Conservation (phyloP, 2,797 vertebrate genomes). For the Mormyrus proboscirostris region DNA sequence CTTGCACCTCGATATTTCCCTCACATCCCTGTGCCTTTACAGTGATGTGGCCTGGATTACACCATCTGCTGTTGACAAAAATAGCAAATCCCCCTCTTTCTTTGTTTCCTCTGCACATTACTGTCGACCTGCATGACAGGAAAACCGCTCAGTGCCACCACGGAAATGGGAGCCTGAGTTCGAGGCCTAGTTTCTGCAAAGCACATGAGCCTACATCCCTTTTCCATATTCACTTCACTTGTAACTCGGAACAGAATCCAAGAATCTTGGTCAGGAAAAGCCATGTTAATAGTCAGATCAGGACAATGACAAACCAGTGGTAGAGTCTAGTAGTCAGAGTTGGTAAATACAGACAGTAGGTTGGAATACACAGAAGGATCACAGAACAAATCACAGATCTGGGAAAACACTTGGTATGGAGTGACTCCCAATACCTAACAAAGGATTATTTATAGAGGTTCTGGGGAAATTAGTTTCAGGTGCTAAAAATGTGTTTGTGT, state of each 20-base stretch:
- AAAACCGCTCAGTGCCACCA: neutral
- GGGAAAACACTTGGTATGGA: neutral
- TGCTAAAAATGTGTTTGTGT: neutral
- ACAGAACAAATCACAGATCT: neutral
- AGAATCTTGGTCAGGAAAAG: neutral
- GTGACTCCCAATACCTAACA: neutral
- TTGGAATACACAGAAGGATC: neutral
- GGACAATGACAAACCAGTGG: neutral
- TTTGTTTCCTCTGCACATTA: neutral
- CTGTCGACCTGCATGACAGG: neutral
- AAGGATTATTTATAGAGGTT: neutral
- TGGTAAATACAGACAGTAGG: neutral
- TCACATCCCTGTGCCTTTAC: neutral
- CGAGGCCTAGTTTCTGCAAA: neutral
- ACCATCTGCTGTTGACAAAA: slow-evolving; percentile 1
- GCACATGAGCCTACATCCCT: neutral
- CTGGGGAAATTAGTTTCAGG: neutral
- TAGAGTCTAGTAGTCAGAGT: neutral
- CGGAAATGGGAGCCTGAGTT: neutral
- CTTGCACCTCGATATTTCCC: neutral
- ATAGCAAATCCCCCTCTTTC: neutral
- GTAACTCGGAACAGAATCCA: neutral
- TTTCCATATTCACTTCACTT: neutral
- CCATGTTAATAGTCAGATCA: neutral
- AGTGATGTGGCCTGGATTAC: neutral